A percentile compares a stretch with the other conserved stretches of the same genome.
phyloP scores from a whole-genome alignment of 2,888 invertebrate species.

The Dryocosmus kuriphilus region DNA sequence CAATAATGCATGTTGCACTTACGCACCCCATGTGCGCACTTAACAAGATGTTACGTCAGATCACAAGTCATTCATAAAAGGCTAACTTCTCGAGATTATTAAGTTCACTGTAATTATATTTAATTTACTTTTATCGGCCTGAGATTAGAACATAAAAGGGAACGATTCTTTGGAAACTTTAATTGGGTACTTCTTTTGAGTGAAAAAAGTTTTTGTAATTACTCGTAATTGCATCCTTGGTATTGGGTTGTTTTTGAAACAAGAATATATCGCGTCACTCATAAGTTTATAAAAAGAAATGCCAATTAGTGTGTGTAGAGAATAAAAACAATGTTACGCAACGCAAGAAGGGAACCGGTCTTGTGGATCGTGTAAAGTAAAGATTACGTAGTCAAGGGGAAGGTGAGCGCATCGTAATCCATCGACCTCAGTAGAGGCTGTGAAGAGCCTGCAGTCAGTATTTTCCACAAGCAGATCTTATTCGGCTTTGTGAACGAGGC shows the following conservation, averaged over 20 bases:
- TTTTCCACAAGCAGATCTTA: slow-evolving; percentile 14
- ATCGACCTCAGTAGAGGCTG: slow-evolving; percentile 34
- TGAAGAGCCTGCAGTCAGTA: slow-evolving; percentile 14
- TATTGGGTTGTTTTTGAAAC: neutral
- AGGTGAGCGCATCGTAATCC: slow-evolving; percentile 36
- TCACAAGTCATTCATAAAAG: neutral
- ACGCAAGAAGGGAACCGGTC: slow-evolving; percentile 35
- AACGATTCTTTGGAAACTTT: neutral
- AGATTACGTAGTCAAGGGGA: slow-evolving; percentile 37
- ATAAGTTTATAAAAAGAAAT: slow-evolving; percentile 8
- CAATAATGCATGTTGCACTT: slow-evolving; percentile 7
- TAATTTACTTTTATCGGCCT: neutral
- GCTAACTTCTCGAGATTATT: too few relatives aligned
- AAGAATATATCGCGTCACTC: neutral
- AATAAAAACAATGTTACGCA: slow-evolving; percentile 37
- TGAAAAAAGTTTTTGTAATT: neutral
- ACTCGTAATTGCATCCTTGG: neutral
- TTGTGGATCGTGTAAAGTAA: slow-evolving; percentile 31
- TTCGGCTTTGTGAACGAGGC: slow-evolving; percentile 43
- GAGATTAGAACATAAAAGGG: too few relatives aligned
- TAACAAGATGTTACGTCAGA: neutral
- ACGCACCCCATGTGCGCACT: neutral
- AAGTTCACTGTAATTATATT: neutral
- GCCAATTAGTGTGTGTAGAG: slow-evolving; percentile 23
- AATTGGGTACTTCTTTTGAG: neutral